Evolutionary conservation across 2,797 vertebrate species (phyloP).

Genomic region (Dicrostonyx torquatus): DNA sequence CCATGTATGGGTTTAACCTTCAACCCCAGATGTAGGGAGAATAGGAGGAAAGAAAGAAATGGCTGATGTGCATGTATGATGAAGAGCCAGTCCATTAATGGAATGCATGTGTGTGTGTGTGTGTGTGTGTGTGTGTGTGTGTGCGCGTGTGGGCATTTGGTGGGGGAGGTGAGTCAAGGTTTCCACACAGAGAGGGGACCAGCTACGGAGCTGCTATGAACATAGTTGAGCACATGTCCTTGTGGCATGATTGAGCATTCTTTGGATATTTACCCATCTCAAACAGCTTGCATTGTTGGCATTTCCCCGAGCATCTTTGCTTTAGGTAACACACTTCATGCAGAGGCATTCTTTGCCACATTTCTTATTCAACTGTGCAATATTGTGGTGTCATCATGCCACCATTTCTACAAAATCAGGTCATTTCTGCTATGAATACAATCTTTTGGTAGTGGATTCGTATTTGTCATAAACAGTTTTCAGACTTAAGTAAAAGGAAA

Average conservation of each 20-base stretch:
- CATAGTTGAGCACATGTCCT: too few relatives aligned
- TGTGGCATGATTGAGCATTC: too few relatives aligned
- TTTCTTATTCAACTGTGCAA: background rate
- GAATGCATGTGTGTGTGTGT: background rate
- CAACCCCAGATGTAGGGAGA: background rate
- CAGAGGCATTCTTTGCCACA: background rate
- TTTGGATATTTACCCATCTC: background rate
- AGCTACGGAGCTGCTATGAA: background rate
- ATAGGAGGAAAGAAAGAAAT: background rate
- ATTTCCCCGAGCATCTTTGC: background rate
- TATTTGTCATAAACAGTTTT: background rate
- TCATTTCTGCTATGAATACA: background rate
- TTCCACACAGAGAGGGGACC: background rate
- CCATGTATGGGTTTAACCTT: background rate
- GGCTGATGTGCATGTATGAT: background rate
- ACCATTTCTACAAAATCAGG: background rate
- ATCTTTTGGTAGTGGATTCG: background rate
- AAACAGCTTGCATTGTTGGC: background rate
- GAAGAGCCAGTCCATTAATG: background rate
- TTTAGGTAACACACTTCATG: background rate
- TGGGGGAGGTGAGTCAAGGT: background rate
- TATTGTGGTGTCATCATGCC: background rate
- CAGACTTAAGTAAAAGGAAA: background rate
- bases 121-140: too few relatives aligned
- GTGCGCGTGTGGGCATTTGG: rapidly evolving